phyloP scores from a whole-genome alignment of 2,113 vertebrate species.

The Boulengerochromis microlepis region DNA sequence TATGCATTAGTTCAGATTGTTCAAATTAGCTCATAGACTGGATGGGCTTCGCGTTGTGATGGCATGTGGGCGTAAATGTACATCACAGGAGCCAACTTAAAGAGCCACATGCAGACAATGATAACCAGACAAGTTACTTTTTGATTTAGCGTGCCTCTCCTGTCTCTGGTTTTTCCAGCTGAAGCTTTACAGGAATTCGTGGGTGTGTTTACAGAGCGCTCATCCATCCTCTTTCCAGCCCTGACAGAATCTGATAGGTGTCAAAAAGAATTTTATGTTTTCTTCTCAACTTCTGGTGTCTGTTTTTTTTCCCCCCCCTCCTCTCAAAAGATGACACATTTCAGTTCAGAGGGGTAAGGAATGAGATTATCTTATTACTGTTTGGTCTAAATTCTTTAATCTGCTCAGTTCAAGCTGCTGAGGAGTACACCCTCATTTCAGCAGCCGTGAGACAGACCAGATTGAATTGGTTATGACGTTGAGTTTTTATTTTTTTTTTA shows the following conservation, averaged over 20 bases:
- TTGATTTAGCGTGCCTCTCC: not conserved
- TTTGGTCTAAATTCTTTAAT: slow-evolving; percentile 35
- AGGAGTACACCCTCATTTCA: not conserved
- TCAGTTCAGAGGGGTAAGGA: slow-evolving; percentile 13
- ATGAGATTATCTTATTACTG: slow-evolving; percentile 45
- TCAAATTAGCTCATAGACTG: not conserved
- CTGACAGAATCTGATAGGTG: slow-evolving; percentile 46
- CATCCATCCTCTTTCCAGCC: not conserved
- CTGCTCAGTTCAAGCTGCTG: slow-evolving; percentile 23
- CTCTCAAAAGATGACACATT: slow-evolving; percentile 25
- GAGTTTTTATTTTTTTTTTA: not conserved
- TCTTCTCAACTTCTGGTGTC: slow-evolving; percentile 20
- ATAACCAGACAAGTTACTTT: not conserved
- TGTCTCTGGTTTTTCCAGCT: not conserved
- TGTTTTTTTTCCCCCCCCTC: not conserved
- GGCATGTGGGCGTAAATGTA: slow-evolving; percentile 20
- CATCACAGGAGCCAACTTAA: not conserved
- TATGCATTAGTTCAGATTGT: slow-evolving; percentile 13
- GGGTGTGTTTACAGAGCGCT: slow-evolving; percentile 51
- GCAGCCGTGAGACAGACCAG: not conserved
- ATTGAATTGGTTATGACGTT: slow-evolving; percentile 22
- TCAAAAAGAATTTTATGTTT: slow-evolving; percentile 52
- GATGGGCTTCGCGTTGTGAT: not conserved
- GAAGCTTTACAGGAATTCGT: slow-evolving; percentile 22
- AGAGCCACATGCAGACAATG: not conserved